These are phyloP conservation scores for Drosophila nannoptera DNA, from an alignment of 1,140 invertebrate species.

Conservation along the genomic window DNA sequence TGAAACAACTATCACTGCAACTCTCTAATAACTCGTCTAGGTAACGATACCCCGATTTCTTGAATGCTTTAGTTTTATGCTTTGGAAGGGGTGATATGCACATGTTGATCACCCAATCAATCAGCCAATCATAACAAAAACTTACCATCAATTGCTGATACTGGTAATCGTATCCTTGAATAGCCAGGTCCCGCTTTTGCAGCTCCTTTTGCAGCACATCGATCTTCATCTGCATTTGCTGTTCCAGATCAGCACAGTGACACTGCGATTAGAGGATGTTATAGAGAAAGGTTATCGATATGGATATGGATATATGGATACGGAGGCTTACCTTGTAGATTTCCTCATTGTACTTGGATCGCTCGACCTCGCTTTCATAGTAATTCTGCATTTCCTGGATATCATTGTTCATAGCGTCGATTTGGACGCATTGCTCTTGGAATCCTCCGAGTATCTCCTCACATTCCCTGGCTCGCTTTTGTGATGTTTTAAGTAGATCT, in stretches of 20 bases:
- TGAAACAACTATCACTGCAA: constrained; percentile 39
- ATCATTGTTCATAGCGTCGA: constrained; percentile 57
- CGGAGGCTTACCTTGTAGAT: constrained; percentile 44
- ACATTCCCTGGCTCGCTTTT: constrained; percentile 29
- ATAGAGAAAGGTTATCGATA: background rate
- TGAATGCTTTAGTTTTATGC: constrained; percentile 63
- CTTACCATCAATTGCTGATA: constrained; percentile 74
- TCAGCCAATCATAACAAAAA: background rate
- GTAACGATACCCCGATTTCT: constrained; percentile 67
- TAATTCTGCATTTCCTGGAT: constrained; percentile 67
- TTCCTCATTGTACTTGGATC: constrained; percentile 55
- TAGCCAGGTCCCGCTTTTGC: constrained; percentile 53
- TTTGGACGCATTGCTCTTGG: constrained; percentile 40
- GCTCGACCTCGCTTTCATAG: constrained; percentile 61
- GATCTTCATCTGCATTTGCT: constrained; percentile 60
- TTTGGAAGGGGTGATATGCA: constrained; percentile 21
- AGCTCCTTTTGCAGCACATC: constrained; percentile 57
- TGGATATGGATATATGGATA: background rate
- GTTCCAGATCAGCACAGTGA: constrained; percentile 57
- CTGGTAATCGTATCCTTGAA: constrained; percentile 68
- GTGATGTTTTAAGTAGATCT: constrained; percentile 24
- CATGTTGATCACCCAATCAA: constrained; percentile 5
- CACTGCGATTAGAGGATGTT: constrained; percentile 34
- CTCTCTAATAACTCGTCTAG: constrained; percentile 48
- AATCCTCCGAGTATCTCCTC: constrained; percentile 33